Evolutionary conservation across 2,888 invertebrate genomes (phyloP).

Genomic region (Ophion ellenae): DNA sequence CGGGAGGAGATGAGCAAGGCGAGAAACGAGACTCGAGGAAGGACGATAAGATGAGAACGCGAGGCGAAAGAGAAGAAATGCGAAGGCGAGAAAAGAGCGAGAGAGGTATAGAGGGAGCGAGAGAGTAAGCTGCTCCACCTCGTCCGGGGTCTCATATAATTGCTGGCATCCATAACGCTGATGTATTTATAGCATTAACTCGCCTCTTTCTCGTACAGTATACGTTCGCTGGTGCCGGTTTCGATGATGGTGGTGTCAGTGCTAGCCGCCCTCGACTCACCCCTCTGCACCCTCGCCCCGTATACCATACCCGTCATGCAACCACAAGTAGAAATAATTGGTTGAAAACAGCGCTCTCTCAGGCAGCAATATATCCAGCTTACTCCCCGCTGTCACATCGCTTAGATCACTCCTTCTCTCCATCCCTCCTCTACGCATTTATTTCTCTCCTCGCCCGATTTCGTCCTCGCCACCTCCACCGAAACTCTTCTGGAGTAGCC

Average conservation of each 20-base stretch:
- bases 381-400: slow-evolving; percentile 83
- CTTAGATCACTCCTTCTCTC: slow-evolving; percentile 82
- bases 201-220: slow-evolving; percentile 80
- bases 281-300: slow-evolving; percentile 75
- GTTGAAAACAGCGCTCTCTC: slow-evolving; percentile 83
- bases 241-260: slow-evolving; percentile 66
- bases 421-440: slow-evolving; percentile 74
- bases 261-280: slow-evolving; percentile 81
- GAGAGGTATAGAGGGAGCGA: slow-evolving; percentile 13
- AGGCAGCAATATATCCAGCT: slow-evolving; percentile 83
- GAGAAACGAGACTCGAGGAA: slow-evolving; percentile 56
- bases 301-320: slow-evolving; percentile 85
- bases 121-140: slow-evolving; percentile 78
- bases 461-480: slow-evolving; percentile 54
- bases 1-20: slow-evolving; percentile 60
- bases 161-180: slow-evolving; percentile 84
- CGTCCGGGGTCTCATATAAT: slow-evolving; percentile 81
- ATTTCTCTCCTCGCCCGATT: slow-evolving; percentile 69
- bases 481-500: slow-evolving; percentile 41
- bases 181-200: slow-evolving; percentile 84
- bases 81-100: slow-evolving; percentile 18
- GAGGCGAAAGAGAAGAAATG: slow-evolving; percentile 48
- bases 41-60: slow-evolving; percentile 56
- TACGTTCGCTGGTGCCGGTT: slow-evolving; percentile 51
- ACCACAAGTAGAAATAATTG: slow-evolving; percentile 84